Evolutionary conservation across 2,797 vertebrate genomes (phyloP).

Genomic region (Babyrousa celebensis): DNA sequence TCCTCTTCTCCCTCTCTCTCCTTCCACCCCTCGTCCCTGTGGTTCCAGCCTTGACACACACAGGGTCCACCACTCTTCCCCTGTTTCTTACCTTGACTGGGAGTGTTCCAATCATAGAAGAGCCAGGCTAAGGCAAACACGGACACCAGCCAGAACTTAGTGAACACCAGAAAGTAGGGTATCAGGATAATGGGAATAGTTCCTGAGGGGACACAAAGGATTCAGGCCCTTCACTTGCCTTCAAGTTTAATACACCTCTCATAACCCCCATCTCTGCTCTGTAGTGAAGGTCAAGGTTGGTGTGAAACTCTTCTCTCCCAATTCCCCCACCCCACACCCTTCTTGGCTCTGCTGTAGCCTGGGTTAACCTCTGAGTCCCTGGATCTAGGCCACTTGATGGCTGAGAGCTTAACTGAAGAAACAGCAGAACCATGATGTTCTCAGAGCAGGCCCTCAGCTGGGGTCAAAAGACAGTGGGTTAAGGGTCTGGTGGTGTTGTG

Average conservation of each 20-base stretch:
- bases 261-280: not conserved
- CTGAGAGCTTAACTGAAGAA: constrained; percentile 14
- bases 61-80: not conserved
- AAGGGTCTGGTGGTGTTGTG: no score
- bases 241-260: constrained; percentile 41
- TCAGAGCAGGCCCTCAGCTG: constrained; percentile 12
- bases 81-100: constrained; percentile 93
- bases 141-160: constrained; percentile 94
- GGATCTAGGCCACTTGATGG: not conserved
- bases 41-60: not conserved
- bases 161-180: constrained; percentile 94
- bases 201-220: constrained; percentile 90
- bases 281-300: not conserved
- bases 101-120: constrained; percentile 95
- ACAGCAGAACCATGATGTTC: not conserved
- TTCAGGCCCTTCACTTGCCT: constrained; percentile 42
- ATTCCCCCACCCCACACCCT: not conserved
- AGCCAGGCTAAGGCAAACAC: constrained; percentile 94
- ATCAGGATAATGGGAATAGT: constrained; percentile 87
- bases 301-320: not conserved
- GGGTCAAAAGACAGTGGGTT: not conserved
- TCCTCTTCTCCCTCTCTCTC: not conserved
- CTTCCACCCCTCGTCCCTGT: not conserved
- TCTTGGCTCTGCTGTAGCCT: not conserved
- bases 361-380: not conserved